Base-by-base conservation (phyloP, 2,113 vertebrate species). In the Burhinus bistriatus region DNA sequence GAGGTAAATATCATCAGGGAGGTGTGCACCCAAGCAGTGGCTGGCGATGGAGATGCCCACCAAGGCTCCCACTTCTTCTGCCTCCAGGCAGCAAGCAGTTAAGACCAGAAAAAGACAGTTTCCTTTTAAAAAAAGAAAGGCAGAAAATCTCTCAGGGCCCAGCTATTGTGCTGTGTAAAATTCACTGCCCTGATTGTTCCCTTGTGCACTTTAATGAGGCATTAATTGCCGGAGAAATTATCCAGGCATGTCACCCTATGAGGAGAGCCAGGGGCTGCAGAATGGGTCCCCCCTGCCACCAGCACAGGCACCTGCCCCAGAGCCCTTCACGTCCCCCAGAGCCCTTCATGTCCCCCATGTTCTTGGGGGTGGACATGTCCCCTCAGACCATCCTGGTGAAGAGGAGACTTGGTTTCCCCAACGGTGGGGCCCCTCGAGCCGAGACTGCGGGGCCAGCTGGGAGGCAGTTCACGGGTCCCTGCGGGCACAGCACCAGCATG, bases 171-270 rank as follows among this genome's bases (percentile, higher is more conserved):
- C 49, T 9, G 80, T 29, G 38, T 78, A 70, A 94, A 93, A 94
- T 70, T 70, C 95, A 58, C 81, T 55, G 81, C 94, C 59, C 36
- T n/a, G 88, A 94, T 90, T 92, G 88, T 87, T 95, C 92, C 92
- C 88, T 71, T 15, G 59, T 21, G 92, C 75, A 68, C 70, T 95
- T 96, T 96, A 97, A 97, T 94, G 88, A 96, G 88, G 61, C 70
- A 15, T 88, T 97, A 96, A 97, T 97, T 95, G 77, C 78, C 5
- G 4, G 62, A 82, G 78, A 90, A 96, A 87, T 95, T 94, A 93
- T 61, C 82, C 84, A 76, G 70, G 78, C 95, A 0, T 15, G 57
- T 65, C 77, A 77, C 70, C 51, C 55, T 38, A 12, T 2, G 62
- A 82, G 20, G 51, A 45, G 77, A 87, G 65, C 76, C 80, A 82